phyloP scores from a whole-genome alignment of 2,888 invertebrate species.

The Cantharis flavilabris region DNA sequence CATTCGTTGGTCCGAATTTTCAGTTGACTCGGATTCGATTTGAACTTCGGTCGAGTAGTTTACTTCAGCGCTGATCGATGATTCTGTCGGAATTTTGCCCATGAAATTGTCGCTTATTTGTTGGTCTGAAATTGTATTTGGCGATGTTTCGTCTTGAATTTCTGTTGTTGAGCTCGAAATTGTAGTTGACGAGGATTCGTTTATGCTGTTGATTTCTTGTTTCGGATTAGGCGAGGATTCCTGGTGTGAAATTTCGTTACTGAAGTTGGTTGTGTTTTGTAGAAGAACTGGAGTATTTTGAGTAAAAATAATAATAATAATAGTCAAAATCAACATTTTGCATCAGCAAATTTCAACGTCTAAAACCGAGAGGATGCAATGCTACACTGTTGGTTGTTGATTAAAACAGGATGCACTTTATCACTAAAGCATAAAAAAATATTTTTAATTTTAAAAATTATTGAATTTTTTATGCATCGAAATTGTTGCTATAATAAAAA shows the following conservation, averaged over 20 bases:
- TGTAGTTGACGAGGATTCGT: too few relatives aligned
- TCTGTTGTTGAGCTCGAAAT: background rate
- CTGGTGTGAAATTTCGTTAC: background rate
- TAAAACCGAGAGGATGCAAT: conserved; percentile 31
- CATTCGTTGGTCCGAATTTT: background rate
- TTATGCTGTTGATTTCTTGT: too few relatives aligned
- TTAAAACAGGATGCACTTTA: conserved; percentile 35
- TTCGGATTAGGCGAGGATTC: too few relatives aligned
- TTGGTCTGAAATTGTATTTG: background rate
- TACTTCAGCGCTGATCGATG: too few relatives aligned
- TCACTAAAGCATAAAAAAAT: conserved; percentile 15
- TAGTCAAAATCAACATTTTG: conserved; percentile 9
- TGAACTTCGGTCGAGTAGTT: too few relatives aligned
- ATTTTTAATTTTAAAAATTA: background rate
- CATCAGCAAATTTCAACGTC: conserved; percentile 6
- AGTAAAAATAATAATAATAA: conserved; percentile 2
- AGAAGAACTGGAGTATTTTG: background rate
- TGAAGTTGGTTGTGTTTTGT: background rate
- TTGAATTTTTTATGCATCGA: background rate
- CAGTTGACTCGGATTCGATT: too few relatives aligned
- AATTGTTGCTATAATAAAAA: background rate
- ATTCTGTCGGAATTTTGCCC: too few relatives aligned
- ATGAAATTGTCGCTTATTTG: background rate
- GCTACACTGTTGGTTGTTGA: conserved; percentile 20
- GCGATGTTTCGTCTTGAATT: background rate